Base-by-base conservation (phyloP, 2,113 vertebrate species). In the human (Homo sapiens) region DNA sequence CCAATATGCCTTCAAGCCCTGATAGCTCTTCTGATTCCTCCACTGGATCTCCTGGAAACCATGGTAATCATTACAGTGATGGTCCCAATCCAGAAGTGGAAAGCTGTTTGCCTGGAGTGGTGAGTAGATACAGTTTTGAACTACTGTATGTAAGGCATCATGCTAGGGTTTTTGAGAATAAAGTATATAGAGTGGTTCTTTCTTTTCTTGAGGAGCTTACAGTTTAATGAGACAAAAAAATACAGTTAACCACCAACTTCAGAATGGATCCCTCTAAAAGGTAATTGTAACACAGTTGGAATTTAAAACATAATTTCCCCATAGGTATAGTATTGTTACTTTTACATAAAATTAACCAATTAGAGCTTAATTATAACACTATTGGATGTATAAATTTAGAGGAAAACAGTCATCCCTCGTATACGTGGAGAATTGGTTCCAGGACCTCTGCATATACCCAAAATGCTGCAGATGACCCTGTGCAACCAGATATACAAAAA, bases 1-100 rank as follows among this genome's bases (percentile, higher is more conserved):
- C 99, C 98, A 99, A 99, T 98, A 99, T 99, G 99, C 99, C 99
- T 98, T 99, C 99, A 97, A 99, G 99, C 97, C 99, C 99, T 96
- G 99, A 99, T 98, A 99, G 99, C 98, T 99, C 99, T 93, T 99
- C 99, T 89, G 99, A 99, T 98, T 99, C 99, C 91, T 99, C 99
- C 97, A 99, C 99, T 97, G 99, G 99, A 79, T 99, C 99, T 94
- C 99, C 99, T 75, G 99, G 99, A 97, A 99, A 99, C 98, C 99
- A 99, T 50, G 99, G 99, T 96, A 99, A 99, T 99, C 99, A 99
- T 98, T 99, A 99, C 97, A 99, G 99, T 13, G 99, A 99, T 97
- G 99, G 99, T 48, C 99, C 99, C 87, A 99, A 99, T 98, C 99
- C 99, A 83, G 99, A 99, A 98, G 99, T 99, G 90, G 99, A 99